Evolutionary conservation across 1,140 invertebrate species (phyloP).

Genomic region (Sinella curviseta): DNA sequence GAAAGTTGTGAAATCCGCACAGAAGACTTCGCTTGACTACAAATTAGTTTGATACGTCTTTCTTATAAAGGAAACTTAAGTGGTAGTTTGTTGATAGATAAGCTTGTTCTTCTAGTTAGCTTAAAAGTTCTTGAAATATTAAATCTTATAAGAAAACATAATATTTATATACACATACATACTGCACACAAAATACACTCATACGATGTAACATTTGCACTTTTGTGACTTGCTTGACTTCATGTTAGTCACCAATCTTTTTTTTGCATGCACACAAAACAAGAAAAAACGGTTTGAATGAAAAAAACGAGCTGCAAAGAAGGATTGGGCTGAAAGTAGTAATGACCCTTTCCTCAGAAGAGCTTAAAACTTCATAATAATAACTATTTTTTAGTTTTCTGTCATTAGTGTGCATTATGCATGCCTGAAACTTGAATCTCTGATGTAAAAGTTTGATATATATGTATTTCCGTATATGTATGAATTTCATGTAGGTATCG

Average conservation of each 20-base stretch:
- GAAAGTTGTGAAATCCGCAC: constrained; percentile 21
- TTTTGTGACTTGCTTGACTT: neutral
- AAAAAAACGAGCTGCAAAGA: neutral
- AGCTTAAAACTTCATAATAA: neutral
- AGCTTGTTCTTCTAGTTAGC: constrained; percentile 22
- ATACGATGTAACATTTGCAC: neutral
- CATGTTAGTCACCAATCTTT: neutral
- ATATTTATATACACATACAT: too few species aligned
- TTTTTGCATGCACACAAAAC: neutral
- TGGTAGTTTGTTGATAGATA: constrained; percentile 11
- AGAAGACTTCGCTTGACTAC: constrained; percentile 22
- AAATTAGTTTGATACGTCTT: constrained; percentile 20
- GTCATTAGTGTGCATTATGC: neutral
- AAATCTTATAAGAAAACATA: constrained; percentile 14
- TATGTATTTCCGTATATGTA: too few species aligned
- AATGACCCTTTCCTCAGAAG: neutral
- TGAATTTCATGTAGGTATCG: too few species aligned
- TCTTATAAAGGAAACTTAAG: constrained; percentile 12
- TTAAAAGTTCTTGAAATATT: neutral
- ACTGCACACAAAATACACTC: too few species aligned
- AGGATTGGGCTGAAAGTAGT: neutral
- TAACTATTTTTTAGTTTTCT: neutral
- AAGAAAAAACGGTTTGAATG: neutral
- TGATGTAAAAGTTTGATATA: neutral
- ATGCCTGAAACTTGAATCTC: neutral